Evolutionary conservation across 2,797 vertebrate species (phyloP), one percentile per base, ranked within the genome.

Genomic region (Karalla daura): DNA sequence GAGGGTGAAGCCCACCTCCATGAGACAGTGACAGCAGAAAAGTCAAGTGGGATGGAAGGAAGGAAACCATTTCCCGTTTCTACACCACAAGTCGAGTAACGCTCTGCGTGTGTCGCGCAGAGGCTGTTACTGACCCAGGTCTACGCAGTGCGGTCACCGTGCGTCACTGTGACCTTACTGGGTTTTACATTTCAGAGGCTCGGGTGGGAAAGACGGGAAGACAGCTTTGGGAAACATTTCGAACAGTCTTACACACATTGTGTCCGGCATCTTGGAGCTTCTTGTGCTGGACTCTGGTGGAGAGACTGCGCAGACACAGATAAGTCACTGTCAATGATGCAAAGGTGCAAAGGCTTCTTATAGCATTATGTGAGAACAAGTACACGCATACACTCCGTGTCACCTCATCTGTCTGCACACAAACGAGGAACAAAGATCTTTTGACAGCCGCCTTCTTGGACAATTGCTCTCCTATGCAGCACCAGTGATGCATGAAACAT

Each of bases 171-270:
- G 61, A 72, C 80, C 78, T 85, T 76, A 81, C 62, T 77, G 68
- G 73, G 51, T 82, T 77, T 68, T 64, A 79, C 49, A 52, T 80
- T 59, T 71, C 58, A 76, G 75, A 86, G 53, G 60, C 80, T 70
- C 69, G 81, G 77, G 65, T 66, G 79, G n/a, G 66, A 86, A 84
- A 86, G 74, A 62, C 60, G 78, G n/a, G 63, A 85, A 68, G 72
- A 75, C 25, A 74, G 82, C 84, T 75, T 87, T 84, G 72, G 76
- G 79, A 81, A 86, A 70, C 74, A 66, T 81, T 81, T 80, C 7
- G 64, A 86, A 89, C 88, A 89, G 79, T 93, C 93, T 94, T 94
- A 94, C 93, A 94, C 93, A 93, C 86, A 92, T 93, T 92, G 93
- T 93, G 72, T 93, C 91, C 83, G 92, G 93, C 93, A 94, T 94